Conservation (phyloP, 2,888 invertebrate species). For the Cosmorhoe ocellata region DNA sequence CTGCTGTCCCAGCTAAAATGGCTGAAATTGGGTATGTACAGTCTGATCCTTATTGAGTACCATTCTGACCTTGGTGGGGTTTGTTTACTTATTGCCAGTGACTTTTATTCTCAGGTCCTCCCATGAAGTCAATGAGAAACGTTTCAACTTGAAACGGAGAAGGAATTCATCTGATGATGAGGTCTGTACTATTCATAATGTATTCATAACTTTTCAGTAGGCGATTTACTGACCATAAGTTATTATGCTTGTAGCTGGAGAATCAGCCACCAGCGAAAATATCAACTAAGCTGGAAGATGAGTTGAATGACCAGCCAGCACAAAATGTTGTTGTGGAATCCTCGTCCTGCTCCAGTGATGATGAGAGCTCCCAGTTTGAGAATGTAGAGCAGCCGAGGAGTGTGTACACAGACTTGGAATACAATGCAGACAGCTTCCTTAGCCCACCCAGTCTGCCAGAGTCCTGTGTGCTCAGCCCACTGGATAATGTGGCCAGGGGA, state of each 20-base stretch:
- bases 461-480: conserved; percentile 71
- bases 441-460: conserved; percentile 77
- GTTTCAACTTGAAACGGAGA: conserved; percentile 69
- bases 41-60: conserved; percentile 43
- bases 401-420: conserved; percentile 70
- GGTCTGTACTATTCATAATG: conserved; percentile 50
- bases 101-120: conserved; percentile 61
- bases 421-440: conserved; percentile 74
- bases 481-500: conserved; percentile 77
- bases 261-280: conserved; percentile 74
- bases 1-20: conserved; percentile 61
- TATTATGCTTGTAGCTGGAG: conserved; percentile 61
- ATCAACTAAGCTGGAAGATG: conserved; percentile 53
- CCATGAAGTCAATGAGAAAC: conserved; percentile 65
- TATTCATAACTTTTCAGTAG: conserved; percentile 14
- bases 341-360: conserved; percentile 73
- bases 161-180: conserved; percentile 74
- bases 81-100: conserved; percentile 58
- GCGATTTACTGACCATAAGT: conserved; percentile 4
- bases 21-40: conserved; percentile 75
- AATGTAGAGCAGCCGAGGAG: conserved; percentile 63
- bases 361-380: conserved; percentile 61
- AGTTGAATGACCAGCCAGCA: conserved; percentile 57
- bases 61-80: conserved; percentile 60
- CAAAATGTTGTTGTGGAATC: conserved; percentile 73